These are phyloP conservation scores for Epinephelus moara DNA, from an alignment of 2,113 vertebrate species.

Conservation along the genomic window DNA sequence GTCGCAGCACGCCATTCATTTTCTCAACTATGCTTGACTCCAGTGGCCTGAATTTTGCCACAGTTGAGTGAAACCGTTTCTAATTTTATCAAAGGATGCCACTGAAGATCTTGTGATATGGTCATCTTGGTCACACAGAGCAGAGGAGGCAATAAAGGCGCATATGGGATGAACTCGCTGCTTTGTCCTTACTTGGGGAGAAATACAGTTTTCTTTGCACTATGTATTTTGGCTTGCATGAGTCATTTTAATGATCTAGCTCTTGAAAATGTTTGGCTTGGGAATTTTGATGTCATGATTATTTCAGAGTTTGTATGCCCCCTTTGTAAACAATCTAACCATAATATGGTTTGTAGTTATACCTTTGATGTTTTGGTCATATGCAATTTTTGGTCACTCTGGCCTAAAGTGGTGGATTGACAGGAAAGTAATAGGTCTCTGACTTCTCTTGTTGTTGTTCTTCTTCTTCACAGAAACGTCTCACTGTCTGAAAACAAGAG, in stretches of 20 bases:
- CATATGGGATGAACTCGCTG: neutral
- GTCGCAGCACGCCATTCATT: conserved; percentile 33
- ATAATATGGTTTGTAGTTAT: neutral
- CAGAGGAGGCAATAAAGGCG: neutral
- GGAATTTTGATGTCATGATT: neutral
- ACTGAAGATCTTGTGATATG: conserved; percentile 31
- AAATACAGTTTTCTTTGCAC: neutral
- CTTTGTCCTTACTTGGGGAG: neutral
- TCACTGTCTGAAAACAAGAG: conserved; percentile 29
- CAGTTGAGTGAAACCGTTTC: conserved; percentile 14
- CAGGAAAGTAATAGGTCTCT: conserved; percentile 7
- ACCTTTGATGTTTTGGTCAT: neutral
- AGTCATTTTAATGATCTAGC: neutral
- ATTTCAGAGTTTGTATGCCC: neutral
- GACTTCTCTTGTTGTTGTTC: conserved; percentile 50
- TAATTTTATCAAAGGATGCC: conserved; percentile 38
- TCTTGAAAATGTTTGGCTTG: conserved; percentile 2
- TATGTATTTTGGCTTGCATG: neutral
- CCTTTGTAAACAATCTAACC: conserved; percentile 13
- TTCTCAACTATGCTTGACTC: conserved; percentile 7
- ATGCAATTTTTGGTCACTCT: neutral
- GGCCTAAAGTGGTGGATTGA: neutral
- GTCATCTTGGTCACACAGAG: conserved; percentile 4
- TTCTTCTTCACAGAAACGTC: conserved; percentile 57
- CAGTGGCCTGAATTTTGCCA: conserved; percentile 1